Conservation (phyloP, 2,888 invertebrate species). For the Blastobasis adustella region DNA sequence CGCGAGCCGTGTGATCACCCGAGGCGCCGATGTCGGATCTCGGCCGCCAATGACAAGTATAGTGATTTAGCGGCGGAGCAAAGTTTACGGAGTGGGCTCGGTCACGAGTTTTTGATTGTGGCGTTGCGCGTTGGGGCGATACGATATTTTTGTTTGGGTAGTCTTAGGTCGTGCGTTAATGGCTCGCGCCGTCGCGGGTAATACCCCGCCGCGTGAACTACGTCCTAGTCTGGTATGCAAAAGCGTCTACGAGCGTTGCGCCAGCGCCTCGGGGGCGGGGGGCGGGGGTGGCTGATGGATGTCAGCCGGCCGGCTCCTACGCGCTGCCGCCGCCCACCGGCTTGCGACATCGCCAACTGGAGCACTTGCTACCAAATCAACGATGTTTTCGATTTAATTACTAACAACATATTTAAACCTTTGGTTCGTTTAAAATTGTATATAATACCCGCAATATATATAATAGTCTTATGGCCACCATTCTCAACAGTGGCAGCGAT, state of each 20-base stretch:
- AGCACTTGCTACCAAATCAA: slow-evolving; percentile 50
- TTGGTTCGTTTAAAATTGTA: too few relatives aligned
- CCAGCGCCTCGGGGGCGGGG: slow-evolving; percentile 31
- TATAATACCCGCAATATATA: too few relatives aligned
- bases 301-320: slow-evolving; percentile 44
- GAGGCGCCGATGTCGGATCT: background rate
- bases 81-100: too few relatives aligned
- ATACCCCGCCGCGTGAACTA: too few relatives aligned
- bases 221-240: slow-evolving; percentile 29
- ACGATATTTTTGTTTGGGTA: too few relatives aligned
- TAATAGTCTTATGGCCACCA: too few relatives aligned
- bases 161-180: too few relatives aligned
- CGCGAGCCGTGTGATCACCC: background rate
- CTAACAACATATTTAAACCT: background rate
- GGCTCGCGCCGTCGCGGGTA: too few relatives aligned
- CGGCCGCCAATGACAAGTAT: background rate
- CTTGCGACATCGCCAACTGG: slow-evolving; percentile 62
- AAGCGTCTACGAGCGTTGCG: slow-evolving; percentile 38
- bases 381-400: slow-evolving; percentile 5
- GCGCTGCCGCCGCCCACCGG: slow-evolving; percentile 54
- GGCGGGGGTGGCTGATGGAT: slow-evolving; percentile 53
- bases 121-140: too few relatives aligned
- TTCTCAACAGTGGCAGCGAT: too few relatives aligned
- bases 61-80: too few relatives aligned
- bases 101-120: too few relatives aligned